Evolutionary conservation across 2,888 invertebrate species (phyloP).

Genomic region (Drosophila koepferae): DNA sequence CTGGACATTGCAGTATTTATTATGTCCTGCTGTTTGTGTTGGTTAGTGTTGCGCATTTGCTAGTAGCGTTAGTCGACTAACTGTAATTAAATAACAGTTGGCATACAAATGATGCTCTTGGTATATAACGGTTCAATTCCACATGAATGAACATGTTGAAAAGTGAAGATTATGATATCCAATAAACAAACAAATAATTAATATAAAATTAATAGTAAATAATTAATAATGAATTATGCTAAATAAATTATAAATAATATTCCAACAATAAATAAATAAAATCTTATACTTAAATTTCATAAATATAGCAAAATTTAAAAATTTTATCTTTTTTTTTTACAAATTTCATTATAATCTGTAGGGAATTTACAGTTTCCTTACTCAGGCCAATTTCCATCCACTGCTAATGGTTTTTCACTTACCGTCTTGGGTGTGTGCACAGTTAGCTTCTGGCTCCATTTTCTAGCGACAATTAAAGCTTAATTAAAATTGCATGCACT

Average conservation of each 20-base stretch:
- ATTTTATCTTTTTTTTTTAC: too few relatives aligned
- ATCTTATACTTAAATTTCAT: too few relatives aligned
- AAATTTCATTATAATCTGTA: not conserved
- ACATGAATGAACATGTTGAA: not conserved
- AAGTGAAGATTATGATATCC: not conserved
- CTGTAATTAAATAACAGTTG: slow-evolving; percentile 26
- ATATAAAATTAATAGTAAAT: not conserved
- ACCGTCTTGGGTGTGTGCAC: slow-evolving; percentile 6
- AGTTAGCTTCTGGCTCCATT: not conserved
- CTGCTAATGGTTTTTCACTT: slow-evolving; percentile 23
- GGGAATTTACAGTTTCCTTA: not conserved
- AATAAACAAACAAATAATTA: not conserved
- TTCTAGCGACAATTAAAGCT: slow-evolving; percentile 58
- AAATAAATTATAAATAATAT: not conserved
- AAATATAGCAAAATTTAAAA: too few relatives aligned
- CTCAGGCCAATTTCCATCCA: not conserved
- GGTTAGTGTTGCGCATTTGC: slow-evolving; percentile 54
- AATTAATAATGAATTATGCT: not conserved
- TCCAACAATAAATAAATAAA: not conserved
- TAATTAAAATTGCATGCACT: slow-evolving; percentile 72
- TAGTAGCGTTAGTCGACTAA: slow-evolving; percentile 25
- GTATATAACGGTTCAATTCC: not conserved
- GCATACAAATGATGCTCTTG: not conserved
- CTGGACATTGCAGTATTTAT: slow-evolving; percentile 51
- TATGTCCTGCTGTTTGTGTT: slow-evolving; percentile 53